These are phyloP conservation scores for Hypothenemus hampei DNA, from an alignment of 1,140 invertebrate genomes.

Conservation along the genomic window DNA sequence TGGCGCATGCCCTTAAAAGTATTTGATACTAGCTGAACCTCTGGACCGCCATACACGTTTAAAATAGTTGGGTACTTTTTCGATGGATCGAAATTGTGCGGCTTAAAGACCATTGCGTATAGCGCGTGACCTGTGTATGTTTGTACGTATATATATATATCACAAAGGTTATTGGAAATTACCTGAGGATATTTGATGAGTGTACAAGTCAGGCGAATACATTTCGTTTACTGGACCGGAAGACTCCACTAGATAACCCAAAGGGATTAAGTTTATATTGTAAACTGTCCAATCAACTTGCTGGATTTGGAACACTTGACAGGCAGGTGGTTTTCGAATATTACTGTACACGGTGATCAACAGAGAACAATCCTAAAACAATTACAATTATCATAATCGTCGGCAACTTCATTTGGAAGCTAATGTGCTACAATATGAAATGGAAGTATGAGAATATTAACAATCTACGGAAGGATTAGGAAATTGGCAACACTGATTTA, in stretches of 20 bases:
- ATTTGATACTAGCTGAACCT: conserved; percentile 96
- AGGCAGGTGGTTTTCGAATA: conserved; percentile 73
- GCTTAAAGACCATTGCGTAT: conserved; percentile 91
- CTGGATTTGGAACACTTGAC: conserved; percentile 71
- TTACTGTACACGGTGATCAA: conserved; percentile 88
- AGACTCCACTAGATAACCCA: conserved; percentile 67
- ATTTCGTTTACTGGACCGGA: conserved; percentile 53
- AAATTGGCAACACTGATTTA: conserved; percentile 24
- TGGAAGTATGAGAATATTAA: neutral
- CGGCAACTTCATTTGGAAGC: neutral
- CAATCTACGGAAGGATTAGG: neutral
- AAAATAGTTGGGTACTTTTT: conserved; percentile 89
- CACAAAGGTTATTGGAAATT: neutral
- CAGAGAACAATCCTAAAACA: conserved; percentile 67
- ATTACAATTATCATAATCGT: neutral
- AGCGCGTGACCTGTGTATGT: conserved; percentile 55
- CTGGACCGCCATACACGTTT: conserved; percentile 96
- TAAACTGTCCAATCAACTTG: conserved; percentile 60
- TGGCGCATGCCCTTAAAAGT: conserved; percentile 92
- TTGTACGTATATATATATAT: neutral
- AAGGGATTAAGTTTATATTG: conserved; percentile 58
- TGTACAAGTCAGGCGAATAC: conserved; percentile 69
- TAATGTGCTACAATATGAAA: no score
- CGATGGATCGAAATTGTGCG: conserved; percentile 69
- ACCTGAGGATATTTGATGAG: conserved; percentile 64